Base-by-base conservation (phyloP, 2,113 vertebrate genomes). In the Amazona vittata region DNA sequence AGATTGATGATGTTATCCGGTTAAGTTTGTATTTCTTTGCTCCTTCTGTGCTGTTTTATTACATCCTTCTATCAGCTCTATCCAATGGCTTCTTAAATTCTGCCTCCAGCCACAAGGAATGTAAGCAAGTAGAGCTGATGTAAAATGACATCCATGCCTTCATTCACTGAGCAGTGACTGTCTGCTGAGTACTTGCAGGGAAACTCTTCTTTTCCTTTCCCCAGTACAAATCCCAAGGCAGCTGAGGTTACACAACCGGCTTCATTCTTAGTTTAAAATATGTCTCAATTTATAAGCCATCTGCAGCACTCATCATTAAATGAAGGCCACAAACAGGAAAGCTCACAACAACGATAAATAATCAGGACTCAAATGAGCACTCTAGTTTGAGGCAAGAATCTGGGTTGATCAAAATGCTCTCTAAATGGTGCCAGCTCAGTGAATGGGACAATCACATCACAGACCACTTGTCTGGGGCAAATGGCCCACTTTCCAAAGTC, bases 101-200 rank as follows among this genome's bases (percentile, higher is more conserved):
- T 95, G 89, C 96, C 90, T 92, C 80, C 91, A 93, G 95, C 90
- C 92, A 96, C 86, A 89, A 95, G 93, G 82, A 96, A 96, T 83
- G 85, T 94, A 95, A 97, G 93, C 93, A 95, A 96, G 93, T 94
- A 86, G 37, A 90, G 90, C 89, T 94, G 96, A 97, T 97, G 79
- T 91, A 94, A 95, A 96, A 90, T 90, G 92, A 96, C 94, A 97
- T 96, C 82, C 85, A 63, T 97, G 96, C 91, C 87, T 96, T 87
- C 90, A 91, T 95, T 96, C 80, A 91, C 89, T 95, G 92, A 93
- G 83, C 90, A 92, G 89, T 88, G 93, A 96, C 85, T 94, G 93
- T 96, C 90, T 94, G 86, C 31, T 55, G 65, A 96, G 84, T 90
- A 95, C 84, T 96, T 96, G 88, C 82, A 94, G 77, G 55, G 70